A percentile compares a stretch with the other conserved stretches of the same genome.
These are phyloP conservation scores for Okamejei kenojei DNA, from an alignment of 2,797 vertebrate genomes.

Conservation along the genomic window DNA sequence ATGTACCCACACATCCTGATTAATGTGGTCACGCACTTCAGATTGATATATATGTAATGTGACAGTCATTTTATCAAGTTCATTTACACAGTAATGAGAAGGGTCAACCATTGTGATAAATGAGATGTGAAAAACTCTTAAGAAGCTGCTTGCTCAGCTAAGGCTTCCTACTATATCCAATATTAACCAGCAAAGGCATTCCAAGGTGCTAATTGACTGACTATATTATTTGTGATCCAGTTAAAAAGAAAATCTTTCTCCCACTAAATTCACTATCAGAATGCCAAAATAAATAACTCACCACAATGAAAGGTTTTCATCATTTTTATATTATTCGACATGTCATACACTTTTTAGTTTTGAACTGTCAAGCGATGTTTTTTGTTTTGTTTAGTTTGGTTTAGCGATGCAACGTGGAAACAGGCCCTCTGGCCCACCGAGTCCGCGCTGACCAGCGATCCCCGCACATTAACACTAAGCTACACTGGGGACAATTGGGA, in stretches of 20 bases:
- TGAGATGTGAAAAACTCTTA: slow-evolving; percentile 2
- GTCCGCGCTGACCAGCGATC: too few species aligned
- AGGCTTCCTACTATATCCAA: not conserved
- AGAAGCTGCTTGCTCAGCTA: slow-evolving; percentile 2
- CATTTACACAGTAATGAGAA: slow-evolving; percentile 5
- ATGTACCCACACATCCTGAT: not conserved
- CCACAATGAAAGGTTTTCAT: not conserved
- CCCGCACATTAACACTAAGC: too few species aligned
- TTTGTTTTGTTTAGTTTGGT: too few species aligned
- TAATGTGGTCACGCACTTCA: not conserved
- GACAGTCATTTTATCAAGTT: not conserved
- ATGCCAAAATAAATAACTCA: not conserved
- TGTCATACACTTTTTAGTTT: not conserved
- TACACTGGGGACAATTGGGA: too few species aligned
- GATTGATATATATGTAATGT: not conserved
- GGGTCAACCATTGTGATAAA: not conserved
- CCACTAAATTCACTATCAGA: not conserved
- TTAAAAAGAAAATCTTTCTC: not conserved
- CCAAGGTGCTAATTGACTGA: not conserved
- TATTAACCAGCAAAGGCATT: not conserved
- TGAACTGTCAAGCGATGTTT: not conserved
- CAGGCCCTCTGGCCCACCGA: too few species aligned
- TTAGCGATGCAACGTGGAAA: too few species aligned
- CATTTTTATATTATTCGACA: not conserved
- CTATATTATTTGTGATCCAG: not conserved